Evolutionary conservation across 2,797 vertebrate species (phyloP).

Genomic region (Falco naumanni): DNA sequence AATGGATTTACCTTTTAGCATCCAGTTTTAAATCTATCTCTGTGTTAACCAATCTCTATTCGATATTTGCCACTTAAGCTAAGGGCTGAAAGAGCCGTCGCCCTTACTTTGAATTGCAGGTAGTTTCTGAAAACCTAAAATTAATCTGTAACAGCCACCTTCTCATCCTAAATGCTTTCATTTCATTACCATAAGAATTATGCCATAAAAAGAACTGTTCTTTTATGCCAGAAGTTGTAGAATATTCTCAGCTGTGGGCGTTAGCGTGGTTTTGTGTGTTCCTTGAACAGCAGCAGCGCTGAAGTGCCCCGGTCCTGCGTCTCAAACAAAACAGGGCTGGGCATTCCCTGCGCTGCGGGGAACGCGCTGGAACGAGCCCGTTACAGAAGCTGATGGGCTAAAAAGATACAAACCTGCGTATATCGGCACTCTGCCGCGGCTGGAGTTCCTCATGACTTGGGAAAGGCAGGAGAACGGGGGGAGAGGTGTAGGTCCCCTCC

Average conservation of each 20-base stretch:
- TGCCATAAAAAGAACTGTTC: background rate
- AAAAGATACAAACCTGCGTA: accelerated
- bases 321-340: accelerated
- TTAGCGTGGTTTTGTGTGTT: background rate
- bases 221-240: background rate
- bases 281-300: background rate
- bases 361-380: accelerated
- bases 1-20: background rate
- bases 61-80: background rate
- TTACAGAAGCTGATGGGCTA: background rate
- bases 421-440: accelerated
- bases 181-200: accelerated
- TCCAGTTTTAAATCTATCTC: background rate
- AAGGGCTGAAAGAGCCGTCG: background rate
- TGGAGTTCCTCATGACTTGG: background rate
- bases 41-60: background rate
- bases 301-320: accelerated
- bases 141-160: background rate
- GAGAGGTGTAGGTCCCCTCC: too few relatives aligned
- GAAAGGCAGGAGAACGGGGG: background rate
- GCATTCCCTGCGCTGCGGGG: accelerated
- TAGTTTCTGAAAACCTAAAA: background rate
- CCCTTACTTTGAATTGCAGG: background rate
- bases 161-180: background rate
- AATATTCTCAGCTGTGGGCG: accelerated